Evolutionary conservation across 2,797 vertebrate genomes (phyloP), one percentile per base, ranked within the genome.

Genomic region (Pteronotus mesoamericanus): DNA sequence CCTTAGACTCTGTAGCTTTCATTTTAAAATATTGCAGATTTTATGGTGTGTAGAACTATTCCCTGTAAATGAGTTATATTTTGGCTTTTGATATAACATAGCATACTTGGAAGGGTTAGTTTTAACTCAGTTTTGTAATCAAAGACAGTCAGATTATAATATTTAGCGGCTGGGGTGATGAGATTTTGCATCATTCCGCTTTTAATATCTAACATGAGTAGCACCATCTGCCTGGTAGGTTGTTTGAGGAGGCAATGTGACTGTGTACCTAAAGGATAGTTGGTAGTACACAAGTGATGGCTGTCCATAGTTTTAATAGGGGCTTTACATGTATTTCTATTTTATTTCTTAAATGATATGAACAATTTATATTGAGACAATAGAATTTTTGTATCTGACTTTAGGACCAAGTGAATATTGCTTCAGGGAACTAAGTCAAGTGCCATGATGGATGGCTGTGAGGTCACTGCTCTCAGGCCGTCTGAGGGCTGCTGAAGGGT

Each of bases 1-100:
- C 42, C n/a, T 89, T 12, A 21, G 0, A 48, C 22, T 93, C 22
- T 93, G 34, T 89, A 72, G 24, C 66, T 80, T 94, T 42, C 6
- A 34, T 61, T 39, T 64, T 75, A 69, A 78, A 92, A 37, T 79
- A 32, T 24, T n/a, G 24, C 84, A 84, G 82, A 42, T 87, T 95
- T 57, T 94, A 69, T n/a, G 22, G 22, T 86, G 46, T 89, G 75
- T 94, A 78, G 53, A 71, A 66, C 32, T 16, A 69, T 68, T 75
- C 5, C 24, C 32, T 39, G 32, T 86, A 44, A 46, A 21, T 86
- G 66, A 80, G 32, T 95, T 93, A 2, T 61, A 22, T 82, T 86
- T 66, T 94, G 61, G 14, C 59, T 92, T 64, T 64, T 69, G 51
- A 15, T 89, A 26, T 32, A 44, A 16, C 34, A 12, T 32, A 39